These are phyloP conservation scores for Orius insidiosus DNA, from an alignment of 1,140 invertebrate genomes.

Conservation along the genomic window DNA sequence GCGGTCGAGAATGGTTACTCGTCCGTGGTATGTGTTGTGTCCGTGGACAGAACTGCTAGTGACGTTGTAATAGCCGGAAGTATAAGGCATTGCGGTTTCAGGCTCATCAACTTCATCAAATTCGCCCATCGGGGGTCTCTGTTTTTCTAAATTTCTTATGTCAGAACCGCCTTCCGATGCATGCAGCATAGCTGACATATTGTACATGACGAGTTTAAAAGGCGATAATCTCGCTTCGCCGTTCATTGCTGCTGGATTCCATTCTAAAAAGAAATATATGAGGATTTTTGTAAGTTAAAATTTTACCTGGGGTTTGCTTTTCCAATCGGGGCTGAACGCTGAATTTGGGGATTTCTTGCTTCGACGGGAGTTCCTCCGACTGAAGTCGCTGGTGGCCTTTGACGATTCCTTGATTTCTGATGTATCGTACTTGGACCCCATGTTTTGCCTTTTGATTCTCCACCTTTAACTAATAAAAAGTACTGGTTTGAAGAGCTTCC, in stretches of 20 bases:
- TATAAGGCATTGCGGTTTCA: not conserved
- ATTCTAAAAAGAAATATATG: conserved; percentile 15
- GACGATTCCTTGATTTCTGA: conserved; percentile 34
- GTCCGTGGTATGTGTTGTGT: conserved; percentile 83
- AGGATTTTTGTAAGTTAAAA: conserved; percentile 5
- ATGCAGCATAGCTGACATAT: conserved; percentile 78
- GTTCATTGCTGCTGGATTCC: conserved; percentile 31
- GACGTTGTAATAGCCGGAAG: conserved; percentile 1
- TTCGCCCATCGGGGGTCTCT: not conserved
- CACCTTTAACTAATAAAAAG: conserved; percentile 59
- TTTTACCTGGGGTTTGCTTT: conserved; percentile 31
- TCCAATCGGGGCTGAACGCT: conserved; percentile 68
- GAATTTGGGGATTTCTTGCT: conserved; percentile 39
- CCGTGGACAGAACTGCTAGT: conserved; percentile 34
- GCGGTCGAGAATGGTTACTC: conserved; percentile 27
- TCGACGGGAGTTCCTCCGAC: conserved; percentile 20
- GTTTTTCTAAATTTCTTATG: conserved; percentile 34
- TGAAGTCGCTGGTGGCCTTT: conserved; percentile 22
- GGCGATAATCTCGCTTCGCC: conserved; percentile 58
- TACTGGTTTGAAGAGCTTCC: no score
- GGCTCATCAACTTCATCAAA: conserved; percentile 1
- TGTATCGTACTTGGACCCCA: conserved; percentile 89
- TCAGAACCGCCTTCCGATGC: conserved; percentile 73
- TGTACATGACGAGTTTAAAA: conserved; percentile 67
- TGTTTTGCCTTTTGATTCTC: conserved; percentile 91